Base-by-base conservation (phyloP, 2,113 vertebrate genomes). In the Misgurnus anguillicaudatus region DNA sequence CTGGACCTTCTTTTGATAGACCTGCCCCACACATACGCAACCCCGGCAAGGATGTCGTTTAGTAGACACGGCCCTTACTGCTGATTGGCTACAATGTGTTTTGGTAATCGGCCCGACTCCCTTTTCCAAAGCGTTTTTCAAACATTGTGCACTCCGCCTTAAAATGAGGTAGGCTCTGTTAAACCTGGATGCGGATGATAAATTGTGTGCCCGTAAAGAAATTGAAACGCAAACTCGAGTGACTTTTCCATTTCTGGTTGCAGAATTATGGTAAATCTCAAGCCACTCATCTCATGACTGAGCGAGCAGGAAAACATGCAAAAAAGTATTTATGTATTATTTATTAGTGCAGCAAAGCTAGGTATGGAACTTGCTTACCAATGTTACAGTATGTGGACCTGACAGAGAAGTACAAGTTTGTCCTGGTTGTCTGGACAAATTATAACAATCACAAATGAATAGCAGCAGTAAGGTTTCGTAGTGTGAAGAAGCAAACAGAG, bases 171-270 rank as follows among this genome's bases (percentile, higher is more conserved):
- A 17, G 82, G 55, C 14, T 62, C 74, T n/a, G 80, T 85, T 84
- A 87, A 89, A 90, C 83, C 87, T 79, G 87, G 87, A 86, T 76
- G n/a, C 74, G 83, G 84, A 84, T 67, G 86, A 87, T 88, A 83
- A 88, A 78, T 82, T 87, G 86, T 75, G 69, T 48, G 13, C n/a
- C 69, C 47, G 19, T 71, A 17, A 75, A 82, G 65, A 73, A 80
- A 76, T 77, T 69, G 78, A 60, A 71, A 61, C 65, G 53, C 53
- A 1, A 19, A 86, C 78, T 62, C 77, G 41, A 51, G 63, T 45
- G n/a, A 48, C 9, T 36, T 45, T 61, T 77, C 64, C 63, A 77
- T 77, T 77, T 65, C 53, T 80, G 75, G 39, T 77, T 80, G 71
- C 69, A 60, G 51, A 76, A 68, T 71, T 70, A 68, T 81, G 75